phyloP scores from a whole-genome alignment of 2,113 vertebrate genomes.

The Gorsachius goisagi region DNA sequence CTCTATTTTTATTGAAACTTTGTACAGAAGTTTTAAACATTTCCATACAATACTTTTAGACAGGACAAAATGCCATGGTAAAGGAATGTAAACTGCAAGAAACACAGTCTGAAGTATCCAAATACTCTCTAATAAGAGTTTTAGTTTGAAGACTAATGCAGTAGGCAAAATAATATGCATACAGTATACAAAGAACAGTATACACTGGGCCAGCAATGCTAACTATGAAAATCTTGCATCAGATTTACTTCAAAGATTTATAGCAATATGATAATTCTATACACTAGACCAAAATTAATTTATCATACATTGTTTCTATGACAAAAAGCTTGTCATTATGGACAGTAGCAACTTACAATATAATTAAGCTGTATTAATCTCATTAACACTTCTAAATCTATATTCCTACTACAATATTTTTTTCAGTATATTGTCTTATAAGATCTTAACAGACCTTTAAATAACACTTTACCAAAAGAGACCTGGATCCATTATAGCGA shows the following conservation, averaged over 20 bases:
- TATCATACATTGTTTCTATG: slow-evolving; percentile 72
- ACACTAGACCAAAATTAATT: slow-evolving; percentile 73
- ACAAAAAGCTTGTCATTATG: slow-evolving; percentile 72
- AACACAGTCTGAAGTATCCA: slow-evolving; percentile 77
- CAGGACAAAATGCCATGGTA: slow-evolving; percentile 81
- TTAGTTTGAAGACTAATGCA: slow-evolving; percentile 75
- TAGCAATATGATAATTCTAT: slow-evolving; percentile 72
- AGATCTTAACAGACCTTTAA: slow-evolving; percentile 72
- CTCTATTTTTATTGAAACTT: slow-evolving; percentile 81
- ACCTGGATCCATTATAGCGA: slow-evolving; percentile 49
- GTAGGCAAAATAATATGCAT: slow-evolving; percentile 73
- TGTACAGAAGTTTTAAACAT: slow-evolving; percentile 80
- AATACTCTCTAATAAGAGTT: slow-evolving; percentile 76
- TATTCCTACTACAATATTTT: slow-evolving; percentile 66
- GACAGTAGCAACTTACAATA: slow-evolving; percentile 74
- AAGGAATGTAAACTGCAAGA: slow-evolving; percentile 80
- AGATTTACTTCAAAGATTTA: slow-evolving; percentile 66
- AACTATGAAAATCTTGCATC: slow-evolving; percentile 70
- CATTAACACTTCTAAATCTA: slow-evolving; percentile 73
- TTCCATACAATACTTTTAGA: slow-evolving; percentile 81
- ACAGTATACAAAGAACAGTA: slow-evolving; percentile 74
- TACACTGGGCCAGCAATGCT: slow-evolving; percentile 68
- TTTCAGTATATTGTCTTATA: slow-evolving; percentile 60
- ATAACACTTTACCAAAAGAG: slow-evolving; percentile 67
- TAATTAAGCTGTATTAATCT: slow-evolving; percentile 71